Percentiles rank a stretch among this genome's conserved stretches.
These are phyloP conservation scores for Piaya cayana DNA, from an alignment of 2,113 vertebrate genomes.

Conservation along the genomic window DNA sequence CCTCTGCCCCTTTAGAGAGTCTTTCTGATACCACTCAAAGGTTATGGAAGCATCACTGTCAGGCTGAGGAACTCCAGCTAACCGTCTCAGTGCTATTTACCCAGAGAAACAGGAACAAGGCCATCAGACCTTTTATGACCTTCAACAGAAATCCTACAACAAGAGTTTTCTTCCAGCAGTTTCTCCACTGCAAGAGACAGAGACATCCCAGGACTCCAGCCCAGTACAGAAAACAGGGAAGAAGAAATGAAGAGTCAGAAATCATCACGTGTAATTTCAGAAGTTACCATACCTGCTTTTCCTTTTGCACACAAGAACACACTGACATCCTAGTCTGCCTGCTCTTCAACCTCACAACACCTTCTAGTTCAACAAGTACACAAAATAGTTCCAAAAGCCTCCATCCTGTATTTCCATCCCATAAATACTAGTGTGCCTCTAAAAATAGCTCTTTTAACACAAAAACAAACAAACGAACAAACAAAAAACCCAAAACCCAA, in stretches of 20 bases:
- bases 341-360: neutral
- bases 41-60: neutral
- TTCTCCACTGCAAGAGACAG: neutral
- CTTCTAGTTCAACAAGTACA: neutral
- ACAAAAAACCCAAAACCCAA: neutral
- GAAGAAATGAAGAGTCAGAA: neutral
- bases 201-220: neutral
- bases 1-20: neutral
- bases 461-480: neutral
- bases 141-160: neutral
- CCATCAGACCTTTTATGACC: neutral
- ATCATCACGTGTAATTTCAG: fast-evolving
- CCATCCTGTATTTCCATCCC: neutral
- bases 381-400: neutral
- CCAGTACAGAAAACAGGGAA: neutral
- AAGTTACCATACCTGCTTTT: neutral
- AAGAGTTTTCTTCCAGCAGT: neutral
- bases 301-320: neutral
- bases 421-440: neutral
- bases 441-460: neutral
- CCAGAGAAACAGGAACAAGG: neutral
- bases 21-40: neutral
- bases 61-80: neutral
- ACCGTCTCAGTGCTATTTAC: neutral
- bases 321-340: neutral